These are phyloP conservation scores for Melanophora roralis DNA, from an alignment of 2,888 invertebrate species.

Conservation along the genomic window DNA sequence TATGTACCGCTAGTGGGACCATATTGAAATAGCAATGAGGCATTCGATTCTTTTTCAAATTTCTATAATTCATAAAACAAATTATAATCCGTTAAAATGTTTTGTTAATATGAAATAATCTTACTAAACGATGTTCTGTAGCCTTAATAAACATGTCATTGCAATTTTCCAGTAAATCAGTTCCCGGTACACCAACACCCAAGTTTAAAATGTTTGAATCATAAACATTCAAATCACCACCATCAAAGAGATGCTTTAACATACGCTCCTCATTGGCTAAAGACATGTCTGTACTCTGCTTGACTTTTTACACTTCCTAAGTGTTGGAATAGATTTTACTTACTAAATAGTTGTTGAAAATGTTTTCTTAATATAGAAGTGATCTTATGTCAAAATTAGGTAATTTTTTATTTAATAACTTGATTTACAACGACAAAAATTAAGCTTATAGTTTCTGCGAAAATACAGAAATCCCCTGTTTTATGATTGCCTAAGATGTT, in stretches of 20 bases:
- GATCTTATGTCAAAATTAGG: too few species aligned
- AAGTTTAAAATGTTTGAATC: constrained; percentile 76
- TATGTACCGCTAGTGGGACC: constrained; percentile 78
- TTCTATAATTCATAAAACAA: constrained; percentile 62
- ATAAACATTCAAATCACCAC: constrained; percentile 78
- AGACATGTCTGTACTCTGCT: constrained; percentile 35
- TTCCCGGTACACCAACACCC: constrained; percentile 79
- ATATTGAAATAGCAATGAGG: constrained; percentile 78
- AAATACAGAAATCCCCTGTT: too few species aligned
- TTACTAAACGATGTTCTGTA: constrained; percentile 78
- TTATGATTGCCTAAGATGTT: too few species aligned
- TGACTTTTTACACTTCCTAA: neutral
- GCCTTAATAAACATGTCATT: constrained; percentile 77
- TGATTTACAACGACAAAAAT: too few species aligned
- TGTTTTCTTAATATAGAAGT: too few species aligned
- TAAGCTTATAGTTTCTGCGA: too few species aligned
- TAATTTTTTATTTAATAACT: too few species aligned
- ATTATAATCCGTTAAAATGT: too few species aligned
- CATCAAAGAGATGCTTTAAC: constrained; percentile 78
- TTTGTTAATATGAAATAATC: neutral
- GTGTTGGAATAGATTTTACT: too few species aligned
- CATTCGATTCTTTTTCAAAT: constrained; percentile 66
- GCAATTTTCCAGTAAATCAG: constrained; percentile 78
- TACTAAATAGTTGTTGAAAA: too few species aligned
- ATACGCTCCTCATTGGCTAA: constrained; percentile 63